Base-by-base conservation (phyloP, 2,888 invertebrate genomes). In the Teleogryllus oceanicus region DNA sequence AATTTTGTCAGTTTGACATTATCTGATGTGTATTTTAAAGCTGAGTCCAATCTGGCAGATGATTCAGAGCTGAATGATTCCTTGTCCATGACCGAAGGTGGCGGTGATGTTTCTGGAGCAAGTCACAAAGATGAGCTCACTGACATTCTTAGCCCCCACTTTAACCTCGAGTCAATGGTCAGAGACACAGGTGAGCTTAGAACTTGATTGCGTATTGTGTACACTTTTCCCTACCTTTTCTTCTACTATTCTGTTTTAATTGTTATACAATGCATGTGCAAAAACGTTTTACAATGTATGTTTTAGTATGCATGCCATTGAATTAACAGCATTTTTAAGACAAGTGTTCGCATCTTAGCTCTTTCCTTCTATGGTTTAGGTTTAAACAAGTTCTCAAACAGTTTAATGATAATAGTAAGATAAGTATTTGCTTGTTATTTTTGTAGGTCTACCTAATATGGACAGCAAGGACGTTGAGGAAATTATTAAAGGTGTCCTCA, bases 381-480 rank as follows among this genome's bases (percentile, higher is more conserved):
- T 37, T 37, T 37, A 37, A 37, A 37, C 37, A 37, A 37, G 37
- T 37, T 37, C 8, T 37, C 37, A 37, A 37, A 37, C 5, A 8
- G 37, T 37, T 37, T 24, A 18, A 76, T 37, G 37, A 76, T 5
- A 13, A 13, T 77, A 77, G 20, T 77, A 11, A 37, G 37, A 75
- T 12, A 21, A 20, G 21, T 37, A 74, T 49, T 37, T 37, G 37
- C 37, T 37, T 37, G 8, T 37, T 37, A 37, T 76, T 51, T 78
- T 80, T 81, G 80, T 82, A 87, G 90, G 89, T 77, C 87, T 96
- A 81, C 94, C 95, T 1, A 95, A 94, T 84, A 96, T 96, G 91
- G 96, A 96, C 87, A 92, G 94, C 85, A 95, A 95, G 86, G 96
- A 96, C 84, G 95, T 96, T 1, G 96, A 96, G 85, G 96, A 96